phyloP scores from a whole-genome alignment of 2,888 invertebrate genomes.

The Athalia rosae region DNA sequence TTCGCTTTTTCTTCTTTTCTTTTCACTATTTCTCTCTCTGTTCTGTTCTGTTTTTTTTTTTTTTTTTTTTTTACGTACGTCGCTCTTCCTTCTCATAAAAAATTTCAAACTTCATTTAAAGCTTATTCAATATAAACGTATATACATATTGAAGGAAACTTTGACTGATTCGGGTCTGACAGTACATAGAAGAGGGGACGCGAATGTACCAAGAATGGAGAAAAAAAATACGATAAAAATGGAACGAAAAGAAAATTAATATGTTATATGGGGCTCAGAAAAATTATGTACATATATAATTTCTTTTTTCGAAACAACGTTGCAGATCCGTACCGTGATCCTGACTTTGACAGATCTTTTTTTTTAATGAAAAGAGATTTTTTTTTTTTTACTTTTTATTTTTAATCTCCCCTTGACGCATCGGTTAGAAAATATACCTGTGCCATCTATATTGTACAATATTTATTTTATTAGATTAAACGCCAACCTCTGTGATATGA shows the following conservation, averaged over 20 bases:
- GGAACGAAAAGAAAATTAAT: neutral
- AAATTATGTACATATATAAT: too few species aligned
- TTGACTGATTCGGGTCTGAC: constrained; percentile 24
- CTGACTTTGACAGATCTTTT: constrained; percentile 23
- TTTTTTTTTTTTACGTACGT: neutral
- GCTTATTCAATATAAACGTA: neutral
- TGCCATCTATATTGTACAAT: too few species aligned
- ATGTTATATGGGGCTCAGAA: neutral
- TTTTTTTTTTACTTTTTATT: neutral
- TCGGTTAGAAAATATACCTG: too few species aligned
- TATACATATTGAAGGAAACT: neutral
- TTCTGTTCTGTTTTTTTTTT: neutral
- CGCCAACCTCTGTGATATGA: neutral
- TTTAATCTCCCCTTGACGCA: neutral
- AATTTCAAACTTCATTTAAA: constrained; percentile 2
- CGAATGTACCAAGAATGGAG: neutral
- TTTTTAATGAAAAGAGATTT: neutral
- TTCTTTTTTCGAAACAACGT: too few species aligned
- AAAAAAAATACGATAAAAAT: neutral
- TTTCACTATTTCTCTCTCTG: neutral
- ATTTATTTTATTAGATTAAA: neutral
- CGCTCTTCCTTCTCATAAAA: neutral
- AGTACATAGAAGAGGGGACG: neutral
- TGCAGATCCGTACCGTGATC: neutral
- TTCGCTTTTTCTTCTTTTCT: neutral